Percentiles rank a stretch among this genome's conserved stretches.
These are phyloP conservation scores for Drosophila nasuta DNA, from an alignment of 1,140 invertebrate genomes.

Conservation along the genomic window DNA sequence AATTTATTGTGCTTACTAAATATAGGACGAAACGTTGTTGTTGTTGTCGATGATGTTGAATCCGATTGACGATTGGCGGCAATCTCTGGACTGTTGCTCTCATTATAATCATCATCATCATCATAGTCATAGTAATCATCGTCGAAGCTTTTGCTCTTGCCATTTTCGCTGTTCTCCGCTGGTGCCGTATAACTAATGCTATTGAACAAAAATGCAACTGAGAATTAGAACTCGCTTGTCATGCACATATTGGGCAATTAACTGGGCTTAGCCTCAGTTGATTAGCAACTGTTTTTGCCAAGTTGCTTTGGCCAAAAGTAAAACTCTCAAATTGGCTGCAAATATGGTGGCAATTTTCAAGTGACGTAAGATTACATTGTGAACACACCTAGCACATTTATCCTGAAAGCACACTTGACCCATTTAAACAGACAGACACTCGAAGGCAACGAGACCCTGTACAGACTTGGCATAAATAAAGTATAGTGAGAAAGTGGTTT, in stretches of 20 bases:
- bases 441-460: slow-evolving; percentile 13
- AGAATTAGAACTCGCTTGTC: slow-evolving; percentile 18
- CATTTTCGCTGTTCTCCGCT: slow-evolving; percentile 40
- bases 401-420: slow-evolving; percentile 76
- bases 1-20: slow-evolving; percentile 57
- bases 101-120: slow-evolving; percentile 62
- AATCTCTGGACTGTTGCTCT: slow-evolving; percentile 41
- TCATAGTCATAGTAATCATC: slow-evolving; percentile 54
- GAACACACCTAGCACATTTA: slow-evolving; percentile 71
- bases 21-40: slow-evolving; percentile 71
- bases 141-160: slow-evolving; percentile 40
- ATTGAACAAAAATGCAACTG: slow-evolving; percentile 18
- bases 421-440: slow-evolving; percentile 49
- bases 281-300: slow-evolving; percentile 42
- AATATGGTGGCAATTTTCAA: slow-evolving; percentile 41
- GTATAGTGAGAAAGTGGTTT: background rate
- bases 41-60: slow-evolving; percentile 55
- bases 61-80: slow-evolving; percentile 64
- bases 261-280: slow-evolving; percentile 7
- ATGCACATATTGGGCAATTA: slow-evolving; percentile 41
- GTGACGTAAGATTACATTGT: slow-evolving; percentile 58
- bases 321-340: slow-evolving; percentile 44
- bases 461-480: background rate
- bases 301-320: slow-evolving; percentile 37
- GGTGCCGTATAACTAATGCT: slow-evolving; percentile 74